Conservation (phyloP, 2,797 vertebrate genomes). For the Falco naumanni region DNA sequence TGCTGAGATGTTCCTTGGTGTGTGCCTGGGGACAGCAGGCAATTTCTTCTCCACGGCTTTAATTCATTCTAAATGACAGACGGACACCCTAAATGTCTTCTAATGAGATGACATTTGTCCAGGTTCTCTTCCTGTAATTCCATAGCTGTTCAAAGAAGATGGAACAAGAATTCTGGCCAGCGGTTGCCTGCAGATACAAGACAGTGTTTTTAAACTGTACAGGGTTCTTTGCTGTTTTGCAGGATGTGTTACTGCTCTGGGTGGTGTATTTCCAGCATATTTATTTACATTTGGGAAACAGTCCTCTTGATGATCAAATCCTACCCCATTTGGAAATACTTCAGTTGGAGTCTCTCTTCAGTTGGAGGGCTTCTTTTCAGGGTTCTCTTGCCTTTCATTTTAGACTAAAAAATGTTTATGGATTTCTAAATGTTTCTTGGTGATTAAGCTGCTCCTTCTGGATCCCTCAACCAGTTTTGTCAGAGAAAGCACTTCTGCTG, state of each 20-base stretch:
- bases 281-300: constrained; percentile 2
- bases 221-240: not conserved
- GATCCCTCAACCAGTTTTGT: not conserved
- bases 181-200: not conserved
- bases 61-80: constrained; percentile 2
- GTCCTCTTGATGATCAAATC: not conserved
- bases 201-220: not conserved
- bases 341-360: not conserved
- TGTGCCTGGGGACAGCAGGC: not conserved
- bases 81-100: not conserved
- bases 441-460: not conserved
- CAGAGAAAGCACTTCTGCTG: not conserved
- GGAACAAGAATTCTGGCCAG: constrained; percentile 2
- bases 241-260: not conserved
- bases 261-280: not conserved
- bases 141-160: not conserved
- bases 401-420: not conserved
- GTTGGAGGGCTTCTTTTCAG: not conserved
- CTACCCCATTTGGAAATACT: not conserved
- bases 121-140: constrained; percentile 8
- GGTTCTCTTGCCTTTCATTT: not conserved
- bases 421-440: not conserved
- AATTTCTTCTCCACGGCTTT: constrained; percentile 31
- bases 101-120: constrained; percentile 32
- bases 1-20: not conserved